phyloP scores from a whole-genome alignment of 2,888 invertebrate genomes.

The Drosophila sordidula region DNA sequence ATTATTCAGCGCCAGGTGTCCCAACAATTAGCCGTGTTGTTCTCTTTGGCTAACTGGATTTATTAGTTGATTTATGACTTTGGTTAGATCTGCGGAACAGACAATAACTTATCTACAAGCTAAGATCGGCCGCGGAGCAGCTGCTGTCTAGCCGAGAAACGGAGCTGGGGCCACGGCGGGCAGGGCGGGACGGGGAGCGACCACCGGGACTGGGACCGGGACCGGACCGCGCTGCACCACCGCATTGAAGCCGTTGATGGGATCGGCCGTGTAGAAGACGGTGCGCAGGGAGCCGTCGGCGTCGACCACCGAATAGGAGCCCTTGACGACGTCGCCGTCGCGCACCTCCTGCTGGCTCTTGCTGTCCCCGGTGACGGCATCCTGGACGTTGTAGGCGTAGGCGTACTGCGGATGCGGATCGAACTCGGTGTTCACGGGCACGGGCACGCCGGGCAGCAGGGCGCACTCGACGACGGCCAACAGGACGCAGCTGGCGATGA shows the following conservation, averaged over 20 bases:
- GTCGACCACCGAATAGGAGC: constrained; percentile 84
- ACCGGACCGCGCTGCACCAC: constrained; percentile 87
- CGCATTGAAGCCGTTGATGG: constrained; percentile 84
- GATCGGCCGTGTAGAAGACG: constrained; percentile 84
- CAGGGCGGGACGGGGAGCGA: constrained; percentile 36
- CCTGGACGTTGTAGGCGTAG: constrained; percentile 84
- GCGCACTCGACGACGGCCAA: constrained; percentile 55
- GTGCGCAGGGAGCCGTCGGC: constrained; percentile 83
- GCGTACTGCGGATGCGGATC: constrained; percentile 82
- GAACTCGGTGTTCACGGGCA: constrained; percentile 65
- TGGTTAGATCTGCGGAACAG: constrained; percentile 39
- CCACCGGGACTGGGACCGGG: constrained; percentile 50
- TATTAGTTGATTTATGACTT: constrained; percentile 59
- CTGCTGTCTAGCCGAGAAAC: constrained; percentile 53
- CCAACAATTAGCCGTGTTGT: constrained; percentile 33
- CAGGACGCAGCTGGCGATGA: constrained; percentile 55
- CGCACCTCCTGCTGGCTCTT: constrained; percentile 84
- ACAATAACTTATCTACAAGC: constrained; percentile 76
- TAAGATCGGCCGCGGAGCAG: constrained; percentile 41
- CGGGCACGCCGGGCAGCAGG: constrained; percentile 47
- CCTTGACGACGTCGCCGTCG: constrained; percentile 84
- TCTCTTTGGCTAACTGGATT: constrained; percentile 64
- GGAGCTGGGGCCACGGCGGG: constrained; percentile 42
- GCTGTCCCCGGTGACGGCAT: constrained; percentile 83
- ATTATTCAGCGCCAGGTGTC: constrained; percentile 46